Evolutionary conservation across 1,140 invertebrate genomes (phyloP).

Genomic region (Geopemphigus sp.): DNA sequence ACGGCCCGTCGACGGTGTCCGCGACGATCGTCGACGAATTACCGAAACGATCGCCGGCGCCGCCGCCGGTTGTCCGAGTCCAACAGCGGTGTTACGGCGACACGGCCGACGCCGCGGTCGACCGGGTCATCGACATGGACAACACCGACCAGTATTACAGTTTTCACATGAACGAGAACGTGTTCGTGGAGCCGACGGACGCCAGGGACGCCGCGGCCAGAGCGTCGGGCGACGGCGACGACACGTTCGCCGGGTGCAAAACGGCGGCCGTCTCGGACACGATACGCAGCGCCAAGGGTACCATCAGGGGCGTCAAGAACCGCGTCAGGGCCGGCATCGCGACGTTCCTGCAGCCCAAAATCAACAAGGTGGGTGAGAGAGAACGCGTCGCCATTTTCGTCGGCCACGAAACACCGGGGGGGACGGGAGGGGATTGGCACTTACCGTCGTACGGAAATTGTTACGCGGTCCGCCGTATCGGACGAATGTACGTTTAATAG

Average conservation of each 20-base stretch:
- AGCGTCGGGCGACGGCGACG: constrained; percentile 58
- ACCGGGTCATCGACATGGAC: constrained; percentile 26
- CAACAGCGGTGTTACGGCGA: constrained; percentile 45
- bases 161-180: constrained; percentile 77
- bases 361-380: constrained; percentile 65
- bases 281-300: constrained; percentile 85
- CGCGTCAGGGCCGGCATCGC: constrained; percentile 89
- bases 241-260: constrained; percentile 77
- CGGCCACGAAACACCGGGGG: too few relatives aligned
- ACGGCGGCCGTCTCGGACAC: constrained; percentile 68
- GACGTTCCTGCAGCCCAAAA: constrained; percentile 82
- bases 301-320: constrained; percentile 89
- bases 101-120: background rate
- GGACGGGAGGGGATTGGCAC: too few relatives aligned
- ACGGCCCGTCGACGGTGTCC: background rate
- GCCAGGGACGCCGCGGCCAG: constrained; percentile 55
- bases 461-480: too few relatives aligned
- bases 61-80: constrained; percentile 63
- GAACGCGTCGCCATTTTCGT: too few relatives aligned
- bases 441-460: too few relatives aligned
- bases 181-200: too few relatives aligned
- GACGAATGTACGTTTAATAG: too few relatives aligned
- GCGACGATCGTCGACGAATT: constrained; percentile 53
- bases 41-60: constrained; percentile 53
- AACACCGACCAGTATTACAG: constrained; percentile 63